Percentiles rank a stretch among this genome's conserved stretches.
These are phyloP conservation scores for Cheirogaleus medius DNA, from an alignment of 2,113 vertebrate genomes.

Conservation along the genomic window DNA sequence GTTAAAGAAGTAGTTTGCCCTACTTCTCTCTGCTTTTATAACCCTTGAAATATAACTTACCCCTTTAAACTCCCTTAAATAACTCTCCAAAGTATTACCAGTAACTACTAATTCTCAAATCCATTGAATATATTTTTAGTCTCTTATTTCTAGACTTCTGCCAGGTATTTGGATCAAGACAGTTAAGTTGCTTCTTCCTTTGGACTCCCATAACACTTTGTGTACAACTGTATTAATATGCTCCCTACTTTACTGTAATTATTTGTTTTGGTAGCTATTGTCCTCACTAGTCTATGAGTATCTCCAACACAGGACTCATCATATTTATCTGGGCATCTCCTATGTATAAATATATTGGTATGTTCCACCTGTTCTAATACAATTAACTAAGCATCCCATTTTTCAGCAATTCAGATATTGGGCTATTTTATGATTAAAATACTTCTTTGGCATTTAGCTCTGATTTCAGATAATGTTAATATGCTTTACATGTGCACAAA, in stretches of 20 bases:
- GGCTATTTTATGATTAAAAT: background rate
- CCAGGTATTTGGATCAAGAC: background rate
- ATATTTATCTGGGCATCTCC: background rate
- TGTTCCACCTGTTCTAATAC: background rate
- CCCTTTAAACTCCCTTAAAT: background rate
- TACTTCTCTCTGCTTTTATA: background rate
- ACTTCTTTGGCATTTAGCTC: background rate
- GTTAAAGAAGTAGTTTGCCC: background rate
- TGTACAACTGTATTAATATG: background rate
- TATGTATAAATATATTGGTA: background rate
- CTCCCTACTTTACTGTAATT: background rate
- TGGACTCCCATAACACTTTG: background rate
- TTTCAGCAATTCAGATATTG: background rate
- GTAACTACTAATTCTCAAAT: background rate
- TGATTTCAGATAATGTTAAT: background rate
- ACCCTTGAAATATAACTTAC: background rate
- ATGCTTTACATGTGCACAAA: background rate
- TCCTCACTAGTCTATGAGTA: background rate
- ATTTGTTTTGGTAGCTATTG: background rate
- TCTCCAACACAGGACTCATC: background rate
- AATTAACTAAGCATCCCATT: background rate
- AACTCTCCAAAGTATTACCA: background rate
- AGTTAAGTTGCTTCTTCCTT: background rate
- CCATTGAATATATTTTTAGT: background rate
- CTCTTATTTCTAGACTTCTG: background rate